Conservation (phyloP, 1,140 invertebrate species). For the Scaptomyza hsui region DNA sequence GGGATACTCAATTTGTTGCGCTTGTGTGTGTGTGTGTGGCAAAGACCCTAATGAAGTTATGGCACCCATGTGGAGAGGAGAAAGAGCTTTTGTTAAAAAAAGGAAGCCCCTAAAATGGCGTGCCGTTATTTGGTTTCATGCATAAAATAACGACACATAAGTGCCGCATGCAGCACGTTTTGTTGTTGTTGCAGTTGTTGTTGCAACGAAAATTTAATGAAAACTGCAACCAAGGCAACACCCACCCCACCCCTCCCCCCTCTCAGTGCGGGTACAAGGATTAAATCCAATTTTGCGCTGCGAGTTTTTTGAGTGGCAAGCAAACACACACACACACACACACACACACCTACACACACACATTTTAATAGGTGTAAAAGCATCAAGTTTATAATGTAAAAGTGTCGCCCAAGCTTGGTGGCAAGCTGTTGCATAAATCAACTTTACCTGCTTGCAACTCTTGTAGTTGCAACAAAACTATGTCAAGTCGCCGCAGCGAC, state of each 20-base stretch:
- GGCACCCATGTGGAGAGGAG: constrained; percentile 22
- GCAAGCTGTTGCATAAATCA: constrained; percentile 81
- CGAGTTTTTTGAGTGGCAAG: constrained; percentile 66
- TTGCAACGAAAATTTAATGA: constrained; percentile 71
- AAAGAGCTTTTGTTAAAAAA: no score
- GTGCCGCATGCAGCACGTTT: constrained; percentile 57
- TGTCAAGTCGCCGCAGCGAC: constrained; percentile 59
- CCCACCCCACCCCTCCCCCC: background rate
- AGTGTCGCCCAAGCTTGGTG: constrained; percentile 20
- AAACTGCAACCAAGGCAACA: constrained; percentile 47
- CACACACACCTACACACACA: constrained; percentile 13
- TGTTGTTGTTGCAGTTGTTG: constrained; percentile 29
- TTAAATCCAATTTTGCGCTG: constrained; percentile 70
- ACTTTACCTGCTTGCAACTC: constrained; percentile 54
- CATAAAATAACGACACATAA: constrained; percentile 77
- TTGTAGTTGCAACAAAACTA: constrained; percentile 44
- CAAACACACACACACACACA: constrained; percentile 9
- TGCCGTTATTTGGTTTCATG: constrained; percentile 76
- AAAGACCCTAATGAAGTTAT: constrained; percentile 75
- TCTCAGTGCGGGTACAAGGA: constrained; percentile 24
- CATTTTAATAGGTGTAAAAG: constrained; percentile 73
- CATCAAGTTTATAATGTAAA: constrained; percentile 71
- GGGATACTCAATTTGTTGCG: constrained; percentile 42
- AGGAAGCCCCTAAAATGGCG: constrained; percentile 61
- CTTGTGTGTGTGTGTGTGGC: no score